Conservation (phyloP, 2,797 vertebrate genomes). For the Propithecus perrieri region DNA sequence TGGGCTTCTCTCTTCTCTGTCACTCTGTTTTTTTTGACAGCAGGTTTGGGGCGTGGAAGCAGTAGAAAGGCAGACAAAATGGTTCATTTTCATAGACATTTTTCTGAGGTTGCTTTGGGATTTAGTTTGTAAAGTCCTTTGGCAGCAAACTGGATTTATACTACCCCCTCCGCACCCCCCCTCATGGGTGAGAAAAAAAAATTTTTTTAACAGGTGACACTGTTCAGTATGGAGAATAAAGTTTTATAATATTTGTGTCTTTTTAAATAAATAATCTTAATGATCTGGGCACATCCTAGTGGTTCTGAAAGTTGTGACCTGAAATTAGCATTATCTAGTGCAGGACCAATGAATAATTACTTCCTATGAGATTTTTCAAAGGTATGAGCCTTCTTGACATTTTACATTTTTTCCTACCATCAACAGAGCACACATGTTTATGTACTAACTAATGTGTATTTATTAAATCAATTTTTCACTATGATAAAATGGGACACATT, state of each 20-base stretch:
- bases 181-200: neutral
- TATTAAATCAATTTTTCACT: neutral
- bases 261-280: neutral
- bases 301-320: neutral
- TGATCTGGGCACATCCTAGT: neutral
- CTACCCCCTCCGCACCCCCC: neutral
- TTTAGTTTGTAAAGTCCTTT: slow-evolving; percentile 70
- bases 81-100: slow-evolving; percentile 39
- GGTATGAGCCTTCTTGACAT: neutral
- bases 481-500: neutral
- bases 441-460: neutral
- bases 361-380: neutral
- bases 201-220: neutral
- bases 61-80: slow-evolving; percentile 13
- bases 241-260: neutral
- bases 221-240: slow-evolving; percentile 44
- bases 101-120: slow-evolving; percentile 26
- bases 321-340: neutral
- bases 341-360: neutral
- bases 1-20: neutral
- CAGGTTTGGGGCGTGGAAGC: slow-evolving; percentile 43
- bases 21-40: neutral
- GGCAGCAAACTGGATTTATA: slow-evolving; percentile 65
- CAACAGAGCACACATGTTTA: neutral
- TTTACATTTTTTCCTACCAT: neutral